These are phyloP conservation scores for Dolichopus griseipennis DNA, from an alignment of 2,888 invertebrate species.

Conservation along the genomic window DNA sequence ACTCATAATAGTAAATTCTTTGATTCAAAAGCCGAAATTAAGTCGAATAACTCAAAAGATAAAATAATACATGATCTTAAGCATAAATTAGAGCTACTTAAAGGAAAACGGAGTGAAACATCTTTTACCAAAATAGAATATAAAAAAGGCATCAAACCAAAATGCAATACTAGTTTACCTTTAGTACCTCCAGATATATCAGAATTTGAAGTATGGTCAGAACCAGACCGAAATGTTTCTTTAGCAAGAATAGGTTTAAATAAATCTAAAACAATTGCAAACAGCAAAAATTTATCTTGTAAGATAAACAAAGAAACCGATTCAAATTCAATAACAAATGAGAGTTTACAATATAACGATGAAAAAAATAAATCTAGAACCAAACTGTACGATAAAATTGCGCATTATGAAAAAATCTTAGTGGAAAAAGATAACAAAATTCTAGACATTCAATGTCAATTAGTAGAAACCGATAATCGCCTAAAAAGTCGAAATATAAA, in stretches of 20 bases:
- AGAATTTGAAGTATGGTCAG: constrained; percentile 81
- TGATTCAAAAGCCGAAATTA: background rate
- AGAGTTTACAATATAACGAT: background rate
- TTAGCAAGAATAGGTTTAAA: constrained; percentile 63
- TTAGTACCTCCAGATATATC: constrained; percentile 37
- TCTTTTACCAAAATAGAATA: background rate
- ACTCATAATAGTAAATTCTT: constrained; percentile 4
- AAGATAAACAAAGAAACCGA: background rate
- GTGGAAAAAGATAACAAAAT: constrained; percentile 44
- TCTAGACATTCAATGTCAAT: constrained; percentile 35
- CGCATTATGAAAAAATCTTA: constrained; percentile 41
- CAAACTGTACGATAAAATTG: constrained; percentile 41
- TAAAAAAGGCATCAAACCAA: background rate
- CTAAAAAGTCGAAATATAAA: constrained; percentile 36
- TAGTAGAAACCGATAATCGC: constrained; percentile 39
- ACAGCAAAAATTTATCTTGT: background rate
- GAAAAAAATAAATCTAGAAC: constrained; percentile 23
- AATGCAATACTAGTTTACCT: constrained; percentile 28
- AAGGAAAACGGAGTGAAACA: background rate
- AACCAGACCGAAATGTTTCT: constrained; percentile 75
- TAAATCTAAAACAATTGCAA: background rate
- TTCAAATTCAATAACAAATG: background rate
- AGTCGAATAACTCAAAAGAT: background rate
- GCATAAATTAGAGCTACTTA: background rate
- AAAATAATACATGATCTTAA: background rate